Evolutionary conservation across 2,113 vertebrate species (phyloP).

Genomic region (Mola mola): DNA sequence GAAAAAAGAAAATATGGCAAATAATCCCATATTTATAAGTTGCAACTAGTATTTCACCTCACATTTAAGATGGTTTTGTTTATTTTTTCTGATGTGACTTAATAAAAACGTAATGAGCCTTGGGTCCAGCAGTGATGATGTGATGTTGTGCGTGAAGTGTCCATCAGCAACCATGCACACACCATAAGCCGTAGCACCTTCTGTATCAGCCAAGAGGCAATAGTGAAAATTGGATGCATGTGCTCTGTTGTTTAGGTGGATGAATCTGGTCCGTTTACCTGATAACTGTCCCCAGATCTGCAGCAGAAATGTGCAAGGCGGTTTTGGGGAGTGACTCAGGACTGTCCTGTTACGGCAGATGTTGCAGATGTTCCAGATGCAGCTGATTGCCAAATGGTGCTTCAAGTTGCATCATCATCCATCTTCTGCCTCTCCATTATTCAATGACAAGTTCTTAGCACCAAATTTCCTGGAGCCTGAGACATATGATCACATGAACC

Average conservation of each 20-base stretch:
- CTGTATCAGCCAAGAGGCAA: conserved; percentile 18
- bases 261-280: conserved; percentile 43
- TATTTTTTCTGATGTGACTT: conserved; percentile 46
- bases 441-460: conserved; percentile 61
- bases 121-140: conserved; percentile 14
- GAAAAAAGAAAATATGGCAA: conserved; percentile 20
- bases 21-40: conserved; percentile 10
- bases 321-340: conserved; percentile 29
- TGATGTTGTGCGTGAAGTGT: conserved; percentile 59
- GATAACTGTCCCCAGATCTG: conserved; percentile 53
- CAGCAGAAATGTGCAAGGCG: conserved; percentile 42
- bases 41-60: conserved; percentile 17
- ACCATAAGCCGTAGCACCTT: conserved; percentile 44
- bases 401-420: conserved; percentile 63
- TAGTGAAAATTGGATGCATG: conserved; percentile 37
- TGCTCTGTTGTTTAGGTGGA: conserved; percentile 36
- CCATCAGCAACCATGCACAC: conserved; percentile 47
- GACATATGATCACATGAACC: conserved; percentile 49
- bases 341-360: conserved; percentile 61
- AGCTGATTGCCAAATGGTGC: conserved; percentile 71
- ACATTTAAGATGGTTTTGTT: conserved; percentile 25
- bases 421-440: conserved; percentile 56
- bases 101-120: conserved; percentile 33
- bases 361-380: conserved; percentile 77
- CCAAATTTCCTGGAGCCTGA: conserved; percentile 24